phyloP scores from a whole-genome alignment of 2,888 invertebrate species.

The Leistus spinibarbis region DNA sequence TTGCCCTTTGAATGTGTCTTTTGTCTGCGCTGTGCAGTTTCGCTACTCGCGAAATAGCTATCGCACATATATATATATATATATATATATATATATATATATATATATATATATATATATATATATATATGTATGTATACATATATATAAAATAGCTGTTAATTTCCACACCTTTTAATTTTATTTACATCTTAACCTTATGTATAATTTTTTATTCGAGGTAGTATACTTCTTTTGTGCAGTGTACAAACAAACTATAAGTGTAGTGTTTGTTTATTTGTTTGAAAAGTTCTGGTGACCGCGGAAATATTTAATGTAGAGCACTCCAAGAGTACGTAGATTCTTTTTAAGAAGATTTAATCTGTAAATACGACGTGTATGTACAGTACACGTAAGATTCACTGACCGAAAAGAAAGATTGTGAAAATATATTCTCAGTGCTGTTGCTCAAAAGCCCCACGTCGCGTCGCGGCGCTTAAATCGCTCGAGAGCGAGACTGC shows the following conservation, averaged over 20 bases:
- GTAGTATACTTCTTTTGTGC: no score
- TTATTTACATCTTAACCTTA: no score
- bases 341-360: neutral
- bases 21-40: constrained; percentile 17
- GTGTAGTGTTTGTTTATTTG: no score
- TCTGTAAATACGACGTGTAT: neutral
- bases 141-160: no score
- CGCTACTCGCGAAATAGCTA: constrained; percentile 19
- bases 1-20: constrained; percentile 34
- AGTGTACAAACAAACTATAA: no score
- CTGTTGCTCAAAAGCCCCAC: no score
- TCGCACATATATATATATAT: neutral
- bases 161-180: no score
- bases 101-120: neutral
- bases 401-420: neutral
- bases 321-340: neutral
- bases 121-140: neutral
- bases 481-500: neutral
- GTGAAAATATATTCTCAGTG: neutral
- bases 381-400: neutral
- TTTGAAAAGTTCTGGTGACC: no score
- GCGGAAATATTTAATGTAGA: neutral
- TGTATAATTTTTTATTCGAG: no score
- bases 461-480: no score
- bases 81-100: neutral